phyloP scores from a whole-genome alignment of 2,888 invertebrate genomes.

The Drosophila atroscutellata region DNA sequence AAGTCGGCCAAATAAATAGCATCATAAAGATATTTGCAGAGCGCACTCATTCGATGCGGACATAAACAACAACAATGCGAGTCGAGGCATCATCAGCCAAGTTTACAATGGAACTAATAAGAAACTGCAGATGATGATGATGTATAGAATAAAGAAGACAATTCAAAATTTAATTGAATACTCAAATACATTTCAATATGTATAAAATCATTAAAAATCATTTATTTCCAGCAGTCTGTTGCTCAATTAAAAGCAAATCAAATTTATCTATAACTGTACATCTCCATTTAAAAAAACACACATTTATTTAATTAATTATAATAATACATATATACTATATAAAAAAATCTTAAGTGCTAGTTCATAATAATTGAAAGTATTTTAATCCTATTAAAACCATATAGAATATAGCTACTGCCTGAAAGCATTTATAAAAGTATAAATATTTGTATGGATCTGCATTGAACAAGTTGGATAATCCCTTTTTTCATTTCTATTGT shows the following conservation, averaged over 20 bases:
- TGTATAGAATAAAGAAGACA: no score
- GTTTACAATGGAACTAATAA: no score
- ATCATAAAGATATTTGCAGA: slow-evolving; percentile 69
- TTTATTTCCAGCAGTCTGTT: not conserved
- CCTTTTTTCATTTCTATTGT: no score
- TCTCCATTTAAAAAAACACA: not conserved
- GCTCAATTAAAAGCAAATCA: not conserved
- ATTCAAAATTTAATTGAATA: no score
- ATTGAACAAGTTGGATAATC: not conserved
- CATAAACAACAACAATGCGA: slow-evolving; percentile 40
- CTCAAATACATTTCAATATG: no score
- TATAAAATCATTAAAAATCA: no score
- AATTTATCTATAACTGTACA: no score
- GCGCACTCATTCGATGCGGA: slow-evolving; percentile 37
- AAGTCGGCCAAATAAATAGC: slow-evolving; percentile 66
- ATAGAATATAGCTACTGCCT: not conserved
- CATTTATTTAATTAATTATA: not conserved
- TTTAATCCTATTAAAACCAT: not conserved
- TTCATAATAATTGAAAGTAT: not conserved
- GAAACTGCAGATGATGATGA: no score
- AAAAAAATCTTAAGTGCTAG: not conserved
- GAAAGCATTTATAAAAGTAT: not conserved
- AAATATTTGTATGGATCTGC: not conserved
- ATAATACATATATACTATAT: not conserved
- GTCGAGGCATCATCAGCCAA: not conserved